A percentile compares a stretch with the other conserved stretches of the same genome.
These are phyloP conservation scores for Melopsittacus undulatus DNA, from an alignment of 2,797 vertebrate species.

Conservation along the genomic window DNA sequence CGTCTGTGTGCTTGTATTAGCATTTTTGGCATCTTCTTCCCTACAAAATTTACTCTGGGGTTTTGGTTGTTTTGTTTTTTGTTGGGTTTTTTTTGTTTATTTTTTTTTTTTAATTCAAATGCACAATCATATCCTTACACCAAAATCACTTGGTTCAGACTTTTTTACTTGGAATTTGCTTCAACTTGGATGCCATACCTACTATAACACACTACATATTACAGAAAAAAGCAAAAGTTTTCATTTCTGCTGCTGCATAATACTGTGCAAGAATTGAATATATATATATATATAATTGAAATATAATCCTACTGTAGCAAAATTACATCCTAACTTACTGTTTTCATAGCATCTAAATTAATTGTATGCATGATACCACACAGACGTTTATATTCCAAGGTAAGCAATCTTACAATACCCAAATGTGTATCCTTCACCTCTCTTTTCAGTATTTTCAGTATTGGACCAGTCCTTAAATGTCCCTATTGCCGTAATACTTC, in stretches of 20 bases:
- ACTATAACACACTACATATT: not conserved
- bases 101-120: not conserved
- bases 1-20: rapidly evolving
- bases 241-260: not conserved
- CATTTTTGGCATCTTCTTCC: not conserved
- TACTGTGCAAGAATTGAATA: not conserved
- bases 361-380: not conserved
- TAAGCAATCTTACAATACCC: not conserved
- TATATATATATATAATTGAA: too few relatives aligned
- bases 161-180: conserved; percentile 4
- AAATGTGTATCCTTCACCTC: not conserved
- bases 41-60: not conserved
- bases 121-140: not conserved
- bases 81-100: too few relatives aligned
- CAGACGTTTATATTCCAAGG: not conserved
- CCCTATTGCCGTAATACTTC: not conserved
- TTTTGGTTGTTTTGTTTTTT: not conserved
- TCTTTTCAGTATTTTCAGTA: not conserved
- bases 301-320: not conserved
- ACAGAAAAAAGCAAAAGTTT: conserved; percentile 6
- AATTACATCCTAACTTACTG: not conserved
- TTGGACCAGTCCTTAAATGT: not conserved
- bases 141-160: not conserved
- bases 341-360: not conserved
- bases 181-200: not conserved